Base-by-base conservation (phyloP, 2,113 vertebrate genomes). In the Colaptes auratus region DNA sequence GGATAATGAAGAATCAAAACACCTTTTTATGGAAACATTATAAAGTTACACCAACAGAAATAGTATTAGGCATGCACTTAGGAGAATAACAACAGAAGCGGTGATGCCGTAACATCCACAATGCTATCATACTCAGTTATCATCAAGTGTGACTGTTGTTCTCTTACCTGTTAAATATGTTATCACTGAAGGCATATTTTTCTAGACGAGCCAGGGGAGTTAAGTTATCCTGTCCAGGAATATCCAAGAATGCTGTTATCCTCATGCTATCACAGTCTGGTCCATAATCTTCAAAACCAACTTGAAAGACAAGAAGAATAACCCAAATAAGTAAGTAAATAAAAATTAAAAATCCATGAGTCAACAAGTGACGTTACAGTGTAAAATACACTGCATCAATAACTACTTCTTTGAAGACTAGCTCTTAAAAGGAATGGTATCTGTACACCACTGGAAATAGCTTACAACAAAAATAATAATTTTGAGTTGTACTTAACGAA, bases 201-300 rank as follows among this genome's bases (percentile, higher is more conserved):
- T 99, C 98, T 78, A 99, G 97, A 90, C 98, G 97, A 78, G 97
- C 97, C 48, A 99, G 97, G 28, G 98, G 98, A 75, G 98, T 98
- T 69, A 99, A 96, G 88, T 98, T 98, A 84, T 99, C 98, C 92
- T 99, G 98, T 46, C 98, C 98, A 24, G 98, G 98, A 87, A 97
- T 89, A 93, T 99, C 98, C 75, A 99, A 93, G 88, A 99, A 99
- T 2, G 99, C 98, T 10, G 98, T 98, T 94, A 99, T 98, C 95
- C 98, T 98, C 97, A 98, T 98, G 90, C 98, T 98, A 59, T 98
- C 98, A 50, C 98, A 98, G 71, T 98, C 98, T 83, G 98, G 98
- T 70, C 98, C 98, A 90, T 98, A 99, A 96, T 99, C 99, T 97
- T 99, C 99, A 95, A 99, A 99, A 64, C 98, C 99, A 98, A 98